Percentiles rank a stretch among this genome's conserved stretches.
phyloP scores from a whole-genome alignment of 2,113 vertebrate species.

The Antennarius striatus region DNA sequence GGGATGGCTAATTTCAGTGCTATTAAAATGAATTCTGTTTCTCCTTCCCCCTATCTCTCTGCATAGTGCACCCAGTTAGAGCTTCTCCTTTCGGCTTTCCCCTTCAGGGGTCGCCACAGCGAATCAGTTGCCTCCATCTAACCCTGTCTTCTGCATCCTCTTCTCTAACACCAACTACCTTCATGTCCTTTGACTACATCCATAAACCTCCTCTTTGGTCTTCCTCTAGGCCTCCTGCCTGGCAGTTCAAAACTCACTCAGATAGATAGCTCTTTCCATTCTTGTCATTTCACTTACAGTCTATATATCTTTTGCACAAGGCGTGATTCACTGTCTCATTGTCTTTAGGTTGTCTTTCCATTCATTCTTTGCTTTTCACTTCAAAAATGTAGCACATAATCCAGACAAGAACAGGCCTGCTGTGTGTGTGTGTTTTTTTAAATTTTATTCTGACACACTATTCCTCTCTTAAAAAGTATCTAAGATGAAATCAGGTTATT shows the following conservation, averaged over 20 bases:
- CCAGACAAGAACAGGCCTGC: constrained; percentile 64
- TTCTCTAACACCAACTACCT: too few relatives aligned
- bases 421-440: too few relatives aligned
- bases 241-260: too few relatives aligned
- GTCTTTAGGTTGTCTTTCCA: constrained; percentile 57
- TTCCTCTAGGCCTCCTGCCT: too few relatives aligned
- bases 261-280: constrained; percentile 55
- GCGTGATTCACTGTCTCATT: constrained; percentile 57
- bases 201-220: too few relatives aligned
- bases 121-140: too few relatives aligned
- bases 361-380: constrained; percentile 42
- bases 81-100: too few relatives aligned
- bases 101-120: too few relatives aligned
- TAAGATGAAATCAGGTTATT: constrained; percentile 75
- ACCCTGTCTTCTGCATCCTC: too few relatives aligned
- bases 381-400: constrained; percentile 64
- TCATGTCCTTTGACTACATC: too few relatives aligned
- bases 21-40: constrained; percentile 66
- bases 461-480: constrained; percentile 75
- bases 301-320: constrained; percentile 51
- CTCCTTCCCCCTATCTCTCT: constrained; percentile 33
- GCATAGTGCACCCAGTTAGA: constrained; percentile 29
- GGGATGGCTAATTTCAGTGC: constrained; percentile 45
- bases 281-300: constrained; percentile 59
- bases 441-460: constrained; percentile 70